A percentile compares a stretch with the other conserved stretches of the same genome.
phyloP scores from a whole-genome alignment of 2,888 invertebrate species.

The Zygaena filipendulae region DNA sequence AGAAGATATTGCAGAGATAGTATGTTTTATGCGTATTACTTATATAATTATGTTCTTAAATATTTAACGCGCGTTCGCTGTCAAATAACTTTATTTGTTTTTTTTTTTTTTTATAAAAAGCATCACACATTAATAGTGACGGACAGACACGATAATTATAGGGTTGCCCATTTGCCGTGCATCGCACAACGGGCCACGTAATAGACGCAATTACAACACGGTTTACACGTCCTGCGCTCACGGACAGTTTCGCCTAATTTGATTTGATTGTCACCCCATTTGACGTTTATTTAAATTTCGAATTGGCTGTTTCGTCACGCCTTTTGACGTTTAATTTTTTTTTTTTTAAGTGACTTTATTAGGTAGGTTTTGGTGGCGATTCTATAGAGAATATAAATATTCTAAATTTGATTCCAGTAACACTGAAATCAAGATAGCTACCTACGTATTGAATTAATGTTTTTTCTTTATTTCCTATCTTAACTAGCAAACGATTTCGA shows the following conservation, averaged over 20 bases:
- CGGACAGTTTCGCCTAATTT: slow-evolving; percentile 46
- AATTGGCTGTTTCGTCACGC: slow-evolving; percentile 14
- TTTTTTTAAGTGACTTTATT: background rate
- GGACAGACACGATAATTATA: slow-evolving; percentile 37
- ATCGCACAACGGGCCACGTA: slow-evolving; percentile 24
- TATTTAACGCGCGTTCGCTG: too few relatives aligned
- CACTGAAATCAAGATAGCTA: too few relatives aligned
- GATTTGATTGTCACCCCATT: slow-evolving; percentile 51
- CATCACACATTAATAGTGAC: slow-evolving; percentile 22
- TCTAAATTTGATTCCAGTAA: too few relatives aligned
- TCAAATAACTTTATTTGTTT: too few relatives aligned
- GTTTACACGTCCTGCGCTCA: slow-evolving; percentile 34
- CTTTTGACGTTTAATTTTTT: slow-evolving; percentile 7
- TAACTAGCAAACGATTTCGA: too few relatives aligned
- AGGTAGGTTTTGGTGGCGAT: background rate
- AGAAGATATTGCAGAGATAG: too few relatives aligned
- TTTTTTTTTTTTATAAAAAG: too few relatives aligned
- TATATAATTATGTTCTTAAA: too few relatives aligned
- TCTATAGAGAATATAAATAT: too few relatives aligned
- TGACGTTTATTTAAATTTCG: slow-evolving; percentile 41
- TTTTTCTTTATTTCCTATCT: too few relatives aligned
- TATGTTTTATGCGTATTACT: too few relatives aligned
- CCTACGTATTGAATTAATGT: too few relatives aligned
- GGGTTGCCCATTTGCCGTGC: slow-evolving; percentile 21
- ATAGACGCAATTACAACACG: slow-evolving; percentile 45